Percentiles rank a stretch among this genome's conserved stretches.
phyloP scores from a whole-genome alignment of 2,797 vertebrate genomes.

The Periophthalmus magnuspinnatus region DNA sequence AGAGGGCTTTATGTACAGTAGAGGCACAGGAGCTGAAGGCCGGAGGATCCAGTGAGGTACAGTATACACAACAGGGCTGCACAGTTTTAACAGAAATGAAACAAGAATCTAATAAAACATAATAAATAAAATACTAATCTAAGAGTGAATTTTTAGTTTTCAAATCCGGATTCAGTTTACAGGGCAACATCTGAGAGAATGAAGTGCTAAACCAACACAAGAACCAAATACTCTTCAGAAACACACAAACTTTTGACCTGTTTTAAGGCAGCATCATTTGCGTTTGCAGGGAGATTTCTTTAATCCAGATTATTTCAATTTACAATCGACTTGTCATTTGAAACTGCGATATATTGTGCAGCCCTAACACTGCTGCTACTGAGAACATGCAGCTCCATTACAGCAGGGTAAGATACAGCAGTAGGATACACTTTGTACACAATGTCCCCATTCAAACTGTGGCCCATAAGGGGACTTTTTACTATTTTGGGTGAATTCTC shows the following conservation, averaged over 20 bases:
- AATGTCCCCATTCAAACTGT: too few species aligned
- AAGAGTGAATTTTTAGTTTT: background rate
- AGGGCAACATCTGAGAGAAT: background rate
- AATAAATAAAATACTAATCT: background rate
- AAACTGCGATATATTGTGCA: background rate
- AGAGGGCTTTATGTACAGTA: constrained; percentile 8
- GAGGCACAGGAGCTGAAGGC: constrained; percentile 22
- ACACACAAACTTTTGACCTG: too few species aligned
- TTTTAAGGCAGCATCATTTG: too few species aligned
- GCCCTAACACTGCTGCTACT: constrained; percentile 14
- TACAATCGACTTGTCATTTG: background rate
- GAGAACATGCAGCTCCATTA: constrained; percentile 25
- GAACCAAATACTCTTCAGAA: too few species aligned
- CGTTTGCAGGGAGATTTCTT: background rate
- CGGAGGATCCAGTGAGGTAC: constrained; percentile 28
- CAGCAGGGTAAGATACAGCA: constrained; percentile 7
- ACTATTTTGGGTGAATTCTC: too few species aligned
- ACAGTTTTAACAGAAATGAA: background rate
- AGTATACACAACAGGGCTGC: constrained; percentile 12
- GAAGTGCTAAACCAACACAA: background rate
- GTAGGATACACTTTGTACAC: constrained; percentile 1
- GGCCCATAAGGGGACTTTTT: too few species aligned
- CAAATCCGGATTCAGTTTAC: background rate
- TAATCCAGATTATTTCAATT: background rate
- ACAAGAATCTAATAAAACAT: too few species aligned